Conservation (phyloP, 2,888 invertebrate genomes). For the Lysandra coridon region DNA sequence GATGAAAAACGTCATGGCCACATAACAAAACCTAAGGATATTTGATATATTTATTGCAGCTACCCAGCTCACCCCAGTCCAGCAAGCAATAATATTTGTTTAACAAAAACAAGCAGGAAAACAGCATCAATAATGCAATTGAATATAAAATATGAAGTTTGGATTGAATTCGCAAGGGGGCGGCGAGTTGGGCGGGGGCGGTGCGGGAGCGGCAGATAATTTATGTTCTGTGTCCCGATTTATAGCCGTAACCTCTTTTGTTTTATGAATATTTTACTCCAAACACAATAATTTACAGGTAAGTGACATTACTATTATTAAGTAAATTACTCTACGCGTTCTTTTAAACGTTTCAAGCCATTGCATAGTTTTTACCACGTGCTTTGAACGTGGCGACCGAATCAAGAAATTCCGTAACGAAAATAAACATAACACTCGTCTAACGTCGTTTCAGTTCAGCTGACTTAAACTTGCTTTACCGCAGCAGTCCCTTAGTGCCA, state of each 20-base stretch:
- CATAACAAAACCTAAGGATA: too few relatives aligned
- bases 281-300: slow-evolving; percentile 17
- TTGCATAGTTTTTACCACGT: too few relatives aligned
- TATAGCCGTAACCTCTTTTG: slow-evolving; percentile 22
- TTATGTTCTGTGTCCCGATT: slow-evolving; percentile 20
- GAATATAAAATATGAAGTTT: slow-evolving; percentile 20
- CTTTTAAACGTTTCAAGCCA: not conserved
- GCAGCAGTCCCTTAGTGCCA: too few relatives aligned
- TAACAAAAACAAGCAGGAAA: not conserved
- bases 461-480: too few relatives aligned
- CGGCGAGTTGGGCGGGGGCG: not conserved
- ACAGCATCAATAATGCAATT: not conserved
- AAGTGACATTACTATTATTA: slow-evolving; percentile 3
- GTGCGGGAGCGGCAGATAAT: not conserved
- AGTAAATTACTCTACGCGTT: not conserved
- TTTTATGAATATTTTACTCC: slow-evolving; percentile 24
- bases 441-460: too few relatives aligned
- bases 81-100: not conserved
- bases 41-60: too few relatives aligned
- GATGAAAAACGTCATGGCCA: too few relatives aligned
- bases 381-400: too few relatives aligned
- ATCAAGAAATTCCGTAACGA: too few relatives aligned
- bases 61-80: not conserved
- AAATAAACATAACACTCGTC: too few relatives aligned
- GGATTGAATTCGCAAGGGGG: slow-evolving; percentile 19